Evolutionary conservation across 2,888 invertebrate genomes (phyloP).

Genomic region (Matsumyia berberina): DNA sequence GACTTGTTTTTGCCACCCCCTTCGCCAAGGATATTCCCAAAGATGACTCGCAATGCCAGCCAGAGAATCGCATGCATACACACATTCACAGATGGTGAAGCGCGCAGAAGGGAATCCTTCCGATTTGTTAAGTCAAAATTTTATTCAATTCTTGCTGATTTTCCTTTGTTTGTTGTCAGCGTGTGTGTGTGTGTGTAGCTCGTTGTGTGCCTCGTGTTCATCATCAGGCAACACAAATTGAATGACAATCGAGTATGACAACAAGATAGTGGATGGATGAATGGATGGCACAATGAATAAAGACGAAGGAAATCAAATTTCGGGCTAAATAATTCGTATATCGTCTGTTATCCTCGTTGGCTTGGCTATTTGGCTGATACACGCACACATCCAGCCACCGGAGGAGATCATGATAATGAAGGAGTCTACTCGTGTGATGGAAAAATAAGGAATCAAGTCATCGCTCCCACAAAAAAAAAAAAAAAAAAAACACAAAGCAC

Average conservation of each 20-base stretch:
- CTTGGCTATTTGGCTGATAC: slow-evolving; percentile 57
- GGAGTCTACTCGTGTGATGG: slow-evolving; percentile 18
- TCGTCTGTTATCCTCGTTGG: slow-evolving; percentile 49
- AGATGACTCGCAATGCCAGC: slow-evolving; percentile 48
- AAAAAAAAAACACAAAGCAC: no score
- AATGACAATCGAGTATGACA: slow-evolving; percentile 71
- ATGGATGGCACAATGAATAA: slow-evolving; percentile 50
- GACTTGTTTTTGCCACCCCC: slow-evolving; percentile 64
- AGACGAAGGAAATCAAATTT: slow-evolving; percentile 65
- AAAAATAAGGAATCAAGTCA: slow-evolving; percentile 39
- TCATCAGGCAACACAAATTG: slow-evolving; percentile 73
- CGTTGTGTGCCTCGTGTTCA: slow-evolving; percentile 65
- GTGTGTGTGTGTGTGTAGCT: slow-evolving; percentile 19
- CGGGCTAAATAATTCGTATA: slow-evolving; percentile 59
- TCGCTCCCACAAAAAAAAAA: slow-evolving; percentile 5
- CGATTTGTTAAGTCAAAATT: slow-evolving; percentile 76
- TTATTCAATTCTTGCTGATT: slow-evolving; percentile 76
- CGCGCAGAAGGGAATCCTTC: slow-evolving; percentile 64
- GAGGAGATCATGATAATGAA: slow-evolving; percentile 51
- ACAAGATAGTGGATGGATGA: slow-evolving; percentile 61
- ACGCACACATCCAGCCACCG: not conserved
- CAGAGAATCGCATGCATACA: slow-evolving; percentile 48
- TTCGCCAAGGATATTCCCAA: slow-evolving; percentile 44
- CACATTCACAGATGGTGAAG: slow-evolving; percentile 15
- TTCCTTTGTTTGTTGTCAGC: slow-evolving; percentile 30